Evolutionary conservation across 2,888 invertebrate genomes (phyloP), one percentile per base, ranked within the genome.

Genomic region (Ashinkailepas kermadecensis): DNA sequence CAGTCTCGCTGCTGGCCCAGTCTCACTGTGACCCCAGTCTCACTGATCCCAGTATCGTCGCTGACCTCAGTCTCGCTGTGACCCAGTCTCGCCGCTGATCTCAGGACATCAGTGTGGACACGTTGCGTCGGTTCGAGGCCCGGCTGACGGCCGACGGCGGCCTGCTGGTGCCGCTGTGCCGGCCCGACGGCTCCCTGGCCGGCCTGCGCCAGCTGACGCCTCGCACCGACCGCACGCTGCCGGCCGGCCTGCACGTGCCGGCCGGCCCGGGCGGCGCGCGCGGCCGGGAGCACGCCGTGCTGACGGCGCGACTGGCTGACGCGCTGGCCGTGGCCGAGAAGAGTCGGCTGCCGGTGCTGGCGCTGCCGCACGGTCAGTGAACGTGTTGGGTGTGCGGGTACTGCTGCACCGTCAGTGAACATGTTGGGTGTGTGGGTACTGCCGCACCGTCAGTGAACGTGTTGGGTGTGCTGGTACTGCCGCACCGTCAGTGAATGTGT

Each of bases 171-270:
- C 58, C 79, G 58, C 59, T 59, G 25, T 58, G 79, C 15, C 58
- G 23, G 23, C 79, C 79, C 58, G 79, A 79, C 74, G 79, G 59
- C 79, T 23, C 79, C 12, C 58, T 79, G 58, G 59, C 79, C 79
- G 79, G 58, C 1, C 13, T 79, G 58, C 79, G 79, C 0, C 25
- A 12, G 15, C 59, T 79, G 79, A 8, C 79, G 13, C 23, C 79
- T 7, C 23, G 7, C 79, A 15, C 23, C 12, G 79, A 79, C 23
- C 79, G 79, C 15, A 58, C 79, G 23, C 7, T 79, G 58, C 79
- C 79, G 79, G 7, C 79, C n/a, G 58, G n/a, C 12, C 21, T n/a
- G 12, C 23, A 11, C 13, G 25, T 59, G 79, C 79, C 79, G 79
- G 79, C 79, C 58, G 79, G 79, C 23, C n/a, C 13, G 23, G 23